A percentile compares a stretch with the other conserved stretches of the same genome.
phyloP scores from a whole-genome alignment of 2,797 vertebrate genomes.

The Otolemur crassicaudatus region DNA sequence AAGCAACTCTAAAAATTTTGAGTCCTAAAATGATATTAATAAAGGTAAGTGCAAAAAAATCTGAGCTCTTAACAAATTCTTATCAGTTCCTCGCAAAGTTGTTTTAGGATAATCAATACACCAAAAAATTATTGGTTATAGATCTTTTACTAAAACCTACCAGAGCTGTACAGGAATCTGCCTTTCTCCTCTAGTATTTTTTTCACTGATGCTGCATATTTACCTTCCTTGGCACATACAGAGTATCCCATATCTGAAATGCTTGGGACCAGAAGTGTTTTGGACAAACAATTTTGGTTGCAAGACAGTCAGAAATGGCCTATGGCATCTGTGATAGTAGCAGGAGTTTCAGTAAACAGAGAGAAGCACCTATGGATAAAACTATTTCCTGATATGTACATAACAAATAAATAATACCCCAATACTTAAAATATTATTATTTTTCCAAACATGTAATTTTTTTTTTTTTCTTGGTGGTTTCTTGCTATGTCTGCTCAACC shows the following conservation, averaged over 20 bases:
- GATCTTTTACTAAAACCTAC: slow-evolving; percentile 46
- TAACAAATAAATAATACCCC: slow-evolving; percentile 13
- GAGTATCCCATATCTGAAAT: neutral
- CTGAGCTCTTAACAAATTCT: slow-evolving; percentile 21
- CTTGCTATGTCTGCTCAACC: neutral
- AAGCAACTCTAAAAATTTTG: neutral
- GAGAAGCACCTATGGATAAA: neutral
- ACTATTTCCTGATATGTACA: neutral
- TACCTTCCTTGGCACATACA: neutral
- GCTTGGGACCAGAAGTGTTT: neutral
- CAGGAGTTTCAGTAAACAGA: neutral
- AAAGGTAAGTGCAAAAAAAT: slow-evolving; percentile 1
- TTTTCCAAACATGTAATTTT: slow-evolving; percentile 38
- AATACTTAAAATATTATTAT: slow-evolving; percentile 32
- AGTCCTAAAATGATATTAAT: neutral
- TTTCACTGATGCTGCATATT: neutral
- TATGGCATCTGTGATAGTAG: neutral
- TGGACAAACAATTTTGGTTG: neutral
- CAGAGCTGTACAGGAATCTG: neutral
- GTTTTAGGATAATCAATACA: neutral
- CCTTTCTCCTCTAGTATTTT: neutral
- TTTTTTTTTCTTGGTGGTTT: slow-evolving; percentile 36
- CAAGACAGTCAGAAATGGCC: neutral
- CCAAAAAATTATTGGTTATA: slow-evolving; percentile 4
- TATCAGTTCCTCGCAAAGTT: slow-evolving; percentile 17